These are phyloP conservation scores for Aptenodytes patagonicus DNA, from an alignment of 2,113 vertebrate species.

Conservation along the genomic window DNA sequence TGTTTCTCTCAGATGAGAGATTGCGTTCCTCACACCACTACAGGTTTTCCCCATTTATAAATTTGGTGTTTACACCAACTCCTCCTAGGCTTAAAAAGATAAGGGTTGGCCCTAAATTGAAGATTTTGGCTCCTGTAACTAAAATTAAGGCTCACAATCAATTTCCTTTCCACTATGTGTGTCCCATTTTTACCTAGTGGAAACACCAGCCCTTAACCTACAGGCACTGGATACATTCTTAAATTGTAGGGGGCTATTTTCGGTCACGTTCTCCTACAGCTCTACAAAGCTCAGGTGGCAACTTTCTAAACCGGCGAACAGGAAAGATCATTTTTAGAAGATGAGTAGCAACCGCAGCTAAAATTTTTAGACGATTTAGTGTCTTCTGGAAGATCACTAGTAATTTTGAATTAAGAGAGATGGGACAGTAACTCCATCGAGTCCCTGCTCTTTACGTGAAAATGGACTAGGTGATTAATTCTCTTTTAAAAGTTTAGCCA, in stretches of 20 bases:
- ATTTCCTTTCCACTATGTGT: not conserved
- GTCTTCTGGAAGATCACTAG: not conserved
- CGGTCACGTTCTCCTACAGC: not conserved
- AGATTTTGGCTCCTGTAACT: constrained; percentile 59
- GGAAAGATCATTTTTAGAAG: not conserved
- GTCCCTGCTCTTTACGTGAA: not conserved
- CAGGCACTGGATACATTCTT: constrained; percentile 39
- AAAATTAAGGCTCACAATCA: constrained; percentile 66
- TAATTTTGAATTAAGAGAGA: not conserved
- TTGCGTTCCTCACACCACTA: constrained; percentile 35
- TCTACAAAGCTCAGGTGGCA: not conserved
- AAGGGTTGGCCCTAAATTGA: constrained; percentile 55
- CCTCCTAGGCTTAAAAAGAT: not conserved
- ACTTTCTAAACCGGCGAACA: not conserved
- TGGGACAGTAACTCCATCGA: not conserved
- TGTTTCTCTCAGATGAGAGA: constrained; percentile 24
- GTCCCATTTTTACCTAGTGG: not conserved
- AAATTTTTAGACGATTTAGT: not conserved
- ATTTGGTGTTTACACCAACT: constrained; percentile 20
- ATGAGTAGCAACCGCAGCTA: not conserved
- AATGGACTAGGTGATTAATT: not conserved
- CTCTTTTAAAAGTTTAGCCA: not conserved
- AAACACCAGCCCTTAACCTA: constrained; percentile 32
- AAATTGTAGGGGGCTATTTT: not conserved
- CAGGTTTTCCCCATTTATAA: not conserved